A percentile compares a stretch with the other conserved stretches of the same genome.
phyloP scores from a whole-genome alignment of 2,797 vertebrate species.

The Xenopus petersii region DNA sequence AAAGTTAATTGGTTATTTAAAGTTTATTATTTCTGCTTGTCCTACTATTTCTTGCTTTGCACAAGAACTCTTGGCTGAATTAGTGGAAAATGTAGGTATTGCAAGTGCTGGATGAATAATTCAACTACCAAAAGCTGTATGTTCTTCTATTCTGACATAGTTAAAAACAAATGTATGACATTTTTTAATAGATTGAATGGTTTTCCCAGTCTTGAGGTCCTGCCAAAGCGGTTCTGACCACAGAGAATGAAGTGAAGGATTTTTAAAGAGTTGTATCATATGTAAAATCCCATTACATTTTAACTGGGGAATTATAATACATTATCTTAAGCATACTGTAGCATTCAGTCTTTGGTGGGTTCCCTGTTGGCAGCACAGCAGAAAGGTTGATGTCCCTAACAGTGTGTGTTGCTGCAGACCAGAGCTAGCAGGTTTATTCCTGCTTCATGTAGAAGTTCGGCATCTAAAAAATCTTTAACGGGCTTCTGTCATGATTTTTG shows the following conservation, averaged over 20 bases:
- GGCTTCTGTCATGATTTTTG: too few species aligned
- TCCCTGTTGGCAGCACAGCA: too few species aligned
- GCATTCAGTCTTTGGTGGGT: too few species aligned
- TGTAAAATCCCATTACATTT: conserved; percentile 46
- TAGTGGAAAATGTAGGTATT: conserved; percentile 61
- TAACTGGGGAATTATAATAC: too few species aligned
- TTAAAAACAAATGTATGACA: conserved; percentile 60
- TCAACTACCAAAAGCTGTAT: conserved; percentile 53
- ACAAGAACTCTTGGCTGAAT: conserved; percentile 58
- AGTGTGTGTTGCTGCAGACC: too few species aligned
- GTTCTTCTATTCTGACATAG: conserved; percentile 61
- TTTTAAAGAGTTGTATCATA: conserved; percentile 58
- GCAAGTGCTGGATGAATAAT: conserved; percentile 54
- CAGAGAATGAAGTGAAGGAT: conserved; percentile 61
- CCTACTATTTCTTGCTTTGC: conserved; percentile 44
- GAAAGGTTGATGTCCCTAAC: too few species aligned
- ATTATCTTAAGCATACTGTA: too few species aligned
- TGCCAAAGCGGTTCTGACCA: conserved; percentile 63
- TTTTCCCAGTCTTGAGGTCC: conserved; percentile 51
- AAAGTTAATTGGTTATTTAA: too few species aligned
- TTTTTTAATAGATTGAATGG: conserved; percentile 62
- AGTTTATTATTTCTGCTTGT: too few species aligned
- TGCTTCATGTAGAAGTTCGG: too few species aligned
- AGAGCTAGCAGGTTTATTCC: too few species aligned
- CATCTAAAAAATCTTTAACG: too few species aligned